Conservation (phyloP, 1,140 invertebrate genomes). For the Brachionus rotundiformis region DNA sequence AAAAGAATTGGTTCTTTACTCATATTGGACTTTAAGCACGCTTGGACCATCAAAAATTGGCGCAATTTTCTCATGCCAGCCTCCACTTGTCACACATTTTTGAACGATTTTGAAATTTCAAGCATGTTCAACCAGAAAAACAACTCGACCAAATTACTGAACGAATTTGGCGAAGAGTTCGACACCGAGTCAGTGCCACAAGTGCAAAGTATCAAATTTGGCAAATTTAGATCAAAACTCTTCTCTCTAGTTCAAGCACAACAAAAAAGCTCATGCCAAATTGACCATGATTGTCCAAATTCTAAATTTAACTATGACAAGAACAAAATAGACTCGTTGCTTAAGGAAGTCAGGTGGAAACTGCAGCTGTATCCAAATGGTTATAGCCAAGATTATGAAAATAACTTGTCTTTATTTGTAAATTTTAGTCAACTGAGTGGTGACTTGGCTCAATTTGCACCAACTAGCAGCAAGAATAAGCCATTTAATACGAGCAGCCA, state of each 20-base stretch:
- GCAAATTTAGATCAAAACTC: constrained; percentile 21
- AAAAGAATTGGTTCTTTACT: background rate
- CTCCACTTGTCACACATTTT: background rate
- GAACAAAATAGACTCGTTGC: background rate
- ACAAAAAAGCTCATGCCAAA: background rate
- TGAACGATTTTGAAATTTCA: constrained; percentile 39
- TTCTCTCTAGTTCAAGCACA: background rate
- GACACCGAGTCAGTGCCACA: background rate
- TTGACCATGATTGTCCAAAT: background rate
- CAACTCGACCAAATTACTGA: background rate
- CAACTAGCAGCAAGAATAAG: background rate
- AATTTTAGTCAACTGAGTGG: constrained; percentile 42
- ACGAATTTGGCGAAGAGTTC: constrained; percentile 34
- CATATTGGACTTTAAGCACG: background rate
- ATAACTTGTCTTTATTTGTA: constrained; percentile 42
- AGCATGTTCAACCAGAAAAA: background rate
- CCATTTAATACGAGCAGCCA: background rate
- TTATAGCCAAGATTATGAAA: constrained; percentile 32
- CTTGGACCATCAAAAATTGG: constrained; percentile 41
- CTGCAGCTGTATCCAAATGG: constrained; percentile 45
- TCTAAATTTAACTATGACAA: background rate
- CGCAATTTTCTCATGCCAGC: background rate
- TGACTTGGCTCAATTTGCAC: background rate
- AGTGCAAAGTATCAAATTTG: background rate
- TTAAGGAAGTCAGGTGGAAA: constrained; percentile 34